Evolutionary conservation across 1,140 invertebrate species (phyloP).

Genomic region (Eubasilissa regina): DNA sequence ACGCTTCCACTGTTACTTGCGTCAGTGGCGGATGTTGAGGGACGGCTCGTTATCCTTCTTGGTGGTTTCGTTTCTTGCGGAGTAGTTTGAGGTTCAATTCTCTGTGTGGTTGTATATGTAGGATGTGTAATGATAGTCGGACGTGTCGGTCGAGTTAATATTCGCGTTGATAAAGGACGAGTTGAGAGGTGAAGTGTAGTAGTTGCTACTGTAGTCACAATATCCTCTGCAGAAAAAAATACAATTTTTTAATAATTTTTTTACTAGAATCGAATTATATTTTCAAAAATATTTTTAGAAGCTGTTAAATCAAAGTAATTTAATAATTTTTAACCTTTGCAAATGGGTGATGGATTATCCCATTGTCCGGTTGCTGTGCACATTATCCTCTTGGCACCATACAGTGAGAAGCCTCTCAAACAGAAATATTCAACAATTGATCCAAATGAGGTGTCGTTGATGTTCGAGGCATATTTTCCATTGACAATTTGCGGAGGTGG

Average conservation of each 20-base stretch:
- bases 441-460: conserved; percentile 79
- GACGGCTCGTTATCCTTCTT: conserved; percentile 49
- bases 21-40: conserved; percentile 55
- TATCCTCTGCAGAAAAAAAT: conserved; percentile 43
- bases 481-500: conserved; percentile 81
- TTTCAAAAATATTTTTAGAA: too few relatives aligned
- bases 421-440: conserved; percentile 85
- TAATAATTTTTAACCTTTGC: conserved; percentile 74
- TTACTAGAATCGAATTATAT: too few relatives aligned
- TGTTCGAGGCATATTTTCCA: conserved; percentile 77
- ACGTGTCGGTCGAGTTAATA: conserved; percentile 50
- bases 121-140: conserved; percentile 42
- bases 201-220: conserved; percentile 64
- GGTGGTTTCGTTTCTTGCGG: conserved; percentile 47
- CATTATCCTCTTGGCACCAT: conserved; percentile 78
- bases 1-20: conserved; percentile 62
- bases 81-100: conserved; percentile 60
- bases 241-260: too few relatives aligned
- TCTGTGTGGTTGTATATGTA: conserved; percentile 60
- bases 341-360: conserved; percentile 82
- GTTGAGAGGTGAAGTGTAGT: conserved; percentile 64
- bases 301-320: not conserved
- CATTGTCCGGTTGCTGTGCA: conserved; percentile 86
- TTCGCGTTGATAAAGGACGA: conserved; percentile 46
- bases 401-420: conserved; percentile 78